Conservation (phyloP, 2,888 invertebrate species). For the Eristalis intricaria region DNA sequence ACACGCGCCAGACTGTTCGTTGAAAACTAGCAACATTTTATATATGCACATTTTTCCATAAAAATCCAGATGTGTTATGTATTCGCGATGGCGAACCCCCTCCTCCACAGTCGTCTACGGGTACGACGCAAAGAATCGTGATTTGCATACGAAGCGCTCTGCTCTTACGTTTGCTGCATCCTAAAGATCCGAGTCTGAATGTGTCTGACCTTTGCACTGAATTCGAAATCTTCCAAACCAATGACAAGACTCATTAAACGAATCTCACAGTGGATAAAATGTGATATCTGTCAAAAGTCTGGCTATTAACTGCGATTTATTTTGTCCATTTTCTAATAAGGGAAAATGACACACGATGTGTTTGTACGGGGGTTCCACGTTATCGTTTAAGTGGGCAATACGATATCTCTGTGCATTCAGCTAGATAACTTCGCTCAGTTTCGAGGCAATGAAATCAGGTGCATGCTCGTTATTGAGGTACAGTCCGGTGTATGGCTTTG, state of each 20-base stretch:
- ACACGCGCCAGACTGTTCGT: neutral
- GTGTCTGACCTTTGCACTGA: neutral
- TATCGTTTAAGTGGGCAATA: neutral
- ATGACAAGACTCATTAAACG: neutral
- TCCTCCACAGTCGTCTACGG: neutral
- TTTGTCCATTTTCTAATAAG: neutral
- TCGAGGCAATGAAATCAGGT: neutral
- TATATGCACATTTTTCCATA: neutral
- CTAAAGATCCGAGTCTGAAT: neutral
- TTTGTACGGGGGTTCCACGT: neutral
- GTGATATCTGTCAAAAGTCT: neutral
- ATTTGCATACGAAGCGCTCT: neutral
- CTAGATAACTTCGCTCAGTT: neutral
- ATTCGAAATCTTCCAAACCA: neutral
- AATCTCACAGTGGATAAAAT: neutral
- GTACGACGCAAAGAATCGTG: neutral
- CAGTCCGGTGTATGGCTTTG: neutral
- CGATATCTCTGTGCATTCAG: neutral
- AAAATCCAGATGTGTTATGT: neutral
- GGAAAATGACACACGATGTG: neutral
- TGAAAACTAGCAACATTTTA: neutral
- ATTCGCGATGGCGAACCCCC: neutral
- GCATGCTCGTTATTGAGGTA: neutral
- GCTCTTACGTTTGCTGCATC: neutral
- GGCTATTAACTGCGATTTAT: neutral